These are phyloP conservation scores for Casuarius casuarius DNA, from an alignment of 2,113 vertebrate genomes.

Conservation along the genomic window DNA sequence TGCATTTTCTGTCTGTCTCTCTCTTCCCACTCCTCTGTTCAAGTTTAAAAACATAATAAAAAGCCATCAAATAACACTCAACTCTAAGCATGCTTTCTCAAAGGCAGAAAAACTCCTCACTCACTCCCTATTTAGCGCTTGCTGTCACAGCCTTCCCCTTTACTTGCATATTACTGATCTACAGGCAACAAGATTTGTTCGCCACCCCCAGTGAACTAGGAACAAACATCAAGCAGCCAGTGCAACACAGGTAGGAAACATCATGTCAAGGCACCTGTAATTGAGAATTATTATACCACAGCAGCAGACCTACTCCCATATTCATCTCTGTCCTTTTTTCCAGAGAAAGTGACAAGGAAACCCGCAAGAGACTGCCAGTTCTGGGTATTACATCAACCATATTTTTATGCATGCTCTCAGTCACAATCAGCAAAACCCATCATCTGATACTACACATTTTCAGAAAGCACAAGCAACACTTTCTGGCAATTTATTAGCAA, in stretches of 20 bases:
- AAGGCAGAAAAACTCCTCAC: neutral
- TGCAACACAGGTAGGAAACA: slow-evolving; percentile 22
- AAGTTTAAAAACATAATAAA: neutral
- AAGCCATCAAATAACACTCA: neutral
- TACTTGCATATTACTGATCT: neutral
- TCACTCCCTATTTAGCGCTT: neutral
- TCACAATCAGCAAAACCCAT: slow-evolving; percentile 28
- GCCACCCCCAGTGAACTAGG: neutral
- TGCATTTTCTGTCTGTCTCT: neutral
- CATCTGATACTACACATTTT: neutral
- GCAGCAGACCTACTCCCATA: slow-evolving; percentile 43
- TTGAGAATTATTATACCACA: slow-evolving; percentile 53
- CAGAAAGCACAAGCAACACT: slow-evolving; percentile 49
- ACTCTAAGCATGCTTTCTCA: neutral
- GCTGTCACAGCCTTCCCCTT: neutral
- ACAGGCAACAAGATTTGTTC: slow-evolving; percentile 15
- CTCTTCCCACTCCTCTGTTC: neutral
- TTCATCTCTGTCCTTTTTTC: slow-evolving; percentile 25
- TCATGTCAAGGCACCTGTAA: slow-evolving; percentile 40
- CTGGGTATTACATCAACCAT: neutral
- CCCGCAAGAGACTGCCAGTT: slow-evolving; percentile 22
- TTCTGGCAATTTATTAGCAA: slow-evolving; percentile 59
- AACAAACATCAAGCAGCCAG: slow-evolving; percentile 8
- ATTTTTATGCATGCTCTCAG: slow-evolving; percentile 31
- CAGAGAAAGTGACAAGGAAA: slow-evolving; percentile 26